Evolutionary conservation across 2,888 invertebrate species (phyloP).

Genomic region (Scaptomyza cyrtandrae): DNA sequence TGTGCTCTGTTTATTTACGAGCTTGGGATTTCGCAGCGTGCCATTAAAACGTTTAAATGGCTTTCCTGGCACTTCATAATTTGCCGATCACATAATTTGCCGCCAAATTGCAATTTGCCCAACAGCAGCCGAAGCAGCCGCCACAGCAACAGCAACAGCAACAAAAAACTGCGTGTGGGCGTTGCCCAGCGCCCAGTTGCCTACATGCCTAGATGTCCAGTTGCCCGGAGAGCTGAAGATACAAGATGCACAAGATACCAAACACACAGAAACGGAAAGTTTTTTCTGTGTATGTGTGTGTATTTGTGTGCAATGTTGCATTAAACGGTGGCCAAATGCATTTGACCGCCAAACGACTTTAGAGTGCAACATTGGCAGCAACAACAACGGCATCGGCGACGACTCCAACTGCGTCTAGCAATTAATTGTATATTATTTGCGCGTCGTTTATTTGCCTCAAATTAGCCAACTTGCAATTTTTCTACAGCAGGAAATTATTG

Average conservation of each 20-base stretch:
- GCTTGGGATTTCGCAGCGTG: conserved; percentile 60
- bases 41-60: conserved; percentile 79
- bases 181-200: conserved; percentile 68
- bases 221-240: conserved; percentile 45
- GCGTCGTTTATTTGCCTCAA: conserved; percentile 77
- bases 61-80: conserved; percentile 80
- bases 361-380: conserved; percentile 38
- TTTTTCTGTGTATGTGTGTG: conserved; percentile 4
- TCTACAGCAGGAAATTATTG: conserved; percentile 71
- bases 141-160: conserved; percentile 5
- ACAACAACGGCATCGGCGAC: conserved; percentile 19
- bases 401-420: conserved; percentile 59
- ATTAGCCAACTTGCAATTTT: conserved; percentile 78
- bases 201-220: conserved; percentile 51
- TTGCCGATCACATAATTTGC: conserved; percentile 68
- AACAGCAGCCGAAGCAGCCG: conserved; percentile 21
- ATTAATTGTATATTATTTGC: conserved; percentile 80
- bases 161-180: conserved; percentile 67
- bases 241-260: conserved; percentile 27
- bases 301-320: conserved; percentile 37
- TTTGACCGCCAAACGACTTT: conserved; percentile 59
- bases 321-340: conserved; percentile 47
- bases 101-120: conserved; percentile 71
- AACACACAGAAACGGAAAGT: conserved; percentile 37
- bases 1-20: conserved; percentile 75